Conservation (phyloP, 2,888 invertebrate species). For the Elaeidobius kamerunicus region DNA sequence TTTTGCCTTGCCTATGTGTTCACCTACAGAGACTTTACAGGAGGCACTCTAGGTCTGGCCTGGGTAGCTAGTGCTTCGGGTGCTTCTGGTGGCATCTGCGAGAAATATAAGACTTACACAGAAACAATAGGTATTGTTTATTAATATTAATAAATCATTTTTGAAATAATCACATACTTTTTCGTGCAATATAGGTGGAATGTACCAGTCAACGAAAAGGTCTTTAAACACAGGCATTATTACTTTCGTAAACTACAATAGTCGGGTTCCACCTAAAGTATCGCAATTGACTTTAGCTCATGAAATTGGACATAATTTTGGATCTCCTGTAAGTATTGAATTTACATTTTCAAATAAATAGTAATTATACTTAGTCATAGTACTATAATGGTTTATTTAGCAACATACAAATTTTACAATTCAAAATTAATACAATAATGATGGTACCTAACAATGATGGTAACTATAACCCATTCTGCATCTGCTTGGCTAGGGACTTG, state of each 20-base stretch:
- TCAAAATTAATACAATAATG: too few relatives aligned
- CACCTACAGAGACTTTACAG: conserved; percentile 96
- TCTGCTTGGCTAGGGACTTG: too few relatives aligned
- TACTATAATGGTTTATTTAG: too few relatives aligned
- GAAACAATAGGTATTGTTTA: conserved; percentile 67
- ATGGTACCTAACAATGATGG: too few relatives aligned
- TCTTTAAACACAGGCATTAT: conserved; percentile 98
- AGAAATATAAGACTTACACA: conserved; percentile 95
- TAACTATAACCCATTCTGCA: too few relatives aligned
- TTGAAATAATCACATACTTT: background rate
- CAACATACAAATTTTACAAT: too few relatives aligned
- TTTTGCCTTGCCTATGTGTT: conserved; percentile 99
- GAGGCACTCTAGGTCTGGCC: conserved; percentile 95
- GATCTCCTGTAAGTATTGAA: conserved; percentile 88
- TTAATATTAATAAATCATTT: background rate
- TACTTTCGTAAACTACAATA: conserved; percentile 98
- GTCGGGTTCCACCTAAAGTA: conserved; percentile 94
- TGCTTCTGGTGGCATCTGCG: conserved; percentile 98
- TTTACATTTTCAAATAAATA: conserved; percentile 3
- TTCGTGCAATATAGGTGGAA: conserved; percentile 61
- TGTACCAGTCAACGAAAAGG: conserved; percentile 90
- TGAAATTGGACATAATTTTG: conserved; percentile 99
- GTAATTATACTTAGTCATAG: too few relatives aligned
- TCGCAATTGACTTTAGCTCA: conserved; percentile 97
- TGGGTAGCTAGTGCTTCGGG: conserved; percentile 99